phyloP scores from a whole-genome alignment of 2,888 invertebrate genomes.

The Protophormia terraenovae region DNA sequence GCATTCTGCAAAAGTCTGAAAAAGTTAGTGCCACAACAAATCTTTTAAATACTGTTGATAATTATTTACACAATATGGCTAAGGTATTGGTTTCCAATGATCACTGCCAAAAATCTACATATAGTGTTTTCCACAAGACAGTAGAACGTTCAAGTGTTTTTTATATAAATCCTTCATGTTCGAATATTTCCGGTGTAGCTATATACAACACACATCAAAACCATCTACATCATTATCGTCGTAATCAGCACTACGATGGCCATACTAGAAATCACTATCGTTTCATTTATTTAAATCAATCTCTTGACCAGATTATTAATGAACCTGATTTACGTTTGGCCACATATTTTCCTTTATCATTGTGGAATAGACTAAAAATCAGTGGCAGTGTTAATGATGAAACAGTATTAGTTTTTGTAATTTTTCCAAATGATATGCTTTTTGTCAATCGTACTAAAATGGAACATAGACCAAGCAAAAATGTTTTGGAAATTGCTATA shows the following conservation, averaged over 20 bases:
- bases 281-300: not conserved
- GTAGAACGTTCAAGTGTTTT: not conserved
- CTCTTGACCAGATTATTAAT: not conserved
- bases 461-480: not conserved
- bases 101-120: not conserved
- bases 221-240: not conserved
- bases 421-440: not conserved
- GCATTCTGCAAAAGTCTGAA: not conserved
- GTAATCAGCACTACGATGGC: not conserved
- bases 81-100: not conserved
- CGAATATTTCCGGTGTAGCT: not conserved
- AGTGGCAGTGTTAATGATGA: not conserved
- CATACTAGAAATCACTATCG: not conserved
- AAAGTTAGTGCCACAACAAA: not conserved
- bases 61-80: not conserved
- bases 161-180: not conserved
- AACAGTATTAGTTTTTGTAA: too few relatives aligned
- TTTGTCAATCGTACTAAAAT: not conserved
- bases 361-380: not conserved
- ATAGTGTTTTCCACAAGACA: not conserved
- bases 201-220: not conserved
- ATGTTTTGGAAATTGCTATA: not conserved
- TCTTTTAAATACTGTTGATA: not conserved
- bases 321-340: not conserved
- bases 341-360: not conserved